Conservation (phyloP, 2,888 invertebrate species). For the Tetragnatha montana region DNA sequence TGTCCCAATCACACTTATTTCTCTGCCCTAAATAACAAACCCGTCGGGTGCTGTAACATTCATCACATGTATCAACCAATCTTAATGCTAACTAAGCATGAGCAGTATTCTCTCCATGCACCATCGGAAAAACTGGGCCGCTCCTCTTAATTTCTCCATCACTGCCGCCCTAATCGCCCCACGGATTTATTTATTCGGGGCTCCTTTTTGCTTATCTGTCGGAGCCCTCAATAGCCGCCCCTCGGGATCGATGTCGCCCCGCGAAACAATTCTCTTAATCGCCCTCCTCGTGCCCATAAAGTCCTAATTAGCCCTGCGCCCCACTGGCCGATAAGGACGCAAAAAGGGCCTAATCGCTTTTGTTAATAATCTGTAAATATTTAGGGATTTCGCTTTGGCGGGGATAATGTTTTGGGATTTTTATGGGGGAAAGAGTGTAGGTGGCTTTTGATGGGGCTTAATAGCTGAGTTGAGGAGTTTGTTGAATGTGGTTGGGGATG, state of each 20-base stretch:
- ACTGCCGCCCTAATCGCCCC: too few relatives aligned
- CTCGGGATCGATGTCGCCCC: not conserved
- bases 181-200: too few relatives aligned
- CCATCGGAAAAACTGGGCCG: too few relatives aligned
- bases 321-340: constrained; percentile 6
- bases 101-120: too few relatives aligned
- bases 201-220: not conserved
- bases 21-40: too few relatives aligned
- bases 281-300: not conserved
- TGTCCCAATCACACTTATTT: too few relatives aligned
- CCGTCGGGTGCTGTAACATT: too few relatives aligned
- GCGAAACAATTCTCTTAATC: constrained; percentile 3
- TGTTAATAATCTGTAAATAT: not conserved
- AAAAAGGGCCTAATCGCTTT: not conserved
- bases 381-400: not conserved
- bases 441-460: not conserved
- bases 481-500: not conserved
- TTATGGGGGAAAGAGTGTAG: not conserved
- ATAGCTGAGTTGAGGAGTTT: not conserved
- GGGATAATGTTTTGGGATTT: not conserved
- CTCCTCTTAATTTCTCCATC: too few relatives aligned
- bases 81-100: too few relatives aligned
- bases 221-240: not conserved
- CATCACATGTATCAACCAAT: too few relatives aligned
- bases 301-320: constrained; percentile 16